Evolutionary conservation across 2,888 invertebrate species (phyloP).

Genomic region (Leptinotarsa tumamoca): DNA sequence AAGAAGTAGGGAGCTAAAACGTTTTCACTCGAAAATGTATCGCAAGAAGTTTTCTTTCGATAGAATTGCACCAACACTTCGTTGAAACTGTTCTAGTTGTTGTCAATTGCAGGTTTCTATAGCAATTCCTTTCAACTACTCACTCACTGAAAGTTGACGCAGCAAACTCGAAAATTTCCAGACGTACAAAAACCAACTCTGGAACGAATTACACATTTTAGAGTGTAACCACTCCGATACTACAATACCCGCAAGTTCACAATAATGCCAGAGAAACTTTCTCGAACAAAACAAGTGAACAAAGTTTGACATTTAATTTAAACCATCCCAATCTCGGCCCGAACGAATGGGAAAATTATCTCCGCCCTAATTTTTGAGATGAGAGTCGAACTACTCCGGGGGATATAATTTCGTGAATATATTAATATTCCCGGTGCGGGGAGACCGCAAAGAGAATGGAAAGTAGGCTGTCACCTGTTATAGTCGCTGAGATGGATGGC

Average conservation of each 20-base stretch:
- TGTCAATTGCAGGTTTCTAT: neutral
- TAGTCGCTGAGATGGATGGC: neutral
- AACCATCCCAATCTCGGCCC: neutral
- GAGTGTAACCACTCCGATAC: neutral
- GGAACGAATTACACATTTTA: neutral
- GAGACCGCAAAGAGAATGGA: neutral
- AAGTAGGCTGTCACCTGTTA: conserved; percentile 10
- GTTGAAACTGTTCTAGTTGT: no score
- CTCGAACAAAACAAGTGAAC: neutral
- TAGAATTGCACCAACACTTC: no score
- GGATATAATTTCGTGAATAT: conserved; percentile 11
- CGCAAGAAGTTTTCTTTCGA: no score
- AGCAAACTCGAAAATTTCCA: neutral
- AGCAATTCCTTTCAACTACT: neutral
- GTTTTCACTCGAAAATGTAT: no score
- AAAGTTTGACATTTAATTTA: conserved; percentile 1
- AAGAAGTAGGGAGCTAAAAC: no score
- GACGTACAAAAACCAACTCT: neutral
- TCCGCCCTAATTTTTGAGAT: conserved; percentile 1
- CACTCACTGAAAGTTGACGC: neutral
- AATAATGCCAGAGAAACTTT: neutral
- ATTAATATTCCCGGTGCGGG: conserved; percentile 4
- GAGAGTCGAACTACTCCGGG: neutral
- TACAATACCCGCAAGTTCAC: neutral
- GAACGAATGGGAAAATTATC: neutral